Evolutionary conservation across 2,113 vertebrate species (phyloP).

Genomic region (Spilogale gracilis): DNA sequence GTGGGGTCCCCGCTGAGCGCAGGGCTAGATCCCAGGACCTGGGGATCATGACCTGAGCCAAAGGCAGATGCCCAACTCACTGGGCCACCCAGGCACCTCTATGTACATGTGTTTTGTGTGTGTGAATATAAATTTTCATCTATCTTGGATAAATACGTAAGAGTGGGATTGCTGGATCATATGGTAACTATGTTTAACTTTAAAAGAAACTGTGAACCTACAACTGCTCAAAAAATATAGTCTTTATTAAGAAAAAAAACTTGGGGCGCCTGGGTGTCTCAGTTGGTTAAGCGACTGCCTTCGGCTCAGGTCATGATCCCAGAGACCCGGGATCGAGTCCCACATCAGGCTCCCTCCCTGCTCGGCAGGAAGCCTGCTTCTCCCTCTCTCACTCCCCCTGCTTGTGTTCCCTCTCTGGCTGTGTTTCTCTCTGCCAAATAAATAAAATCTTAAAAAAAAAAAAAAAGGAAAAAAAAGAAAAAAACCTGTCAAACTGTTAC

Average conservation of each 20-base stretch:
- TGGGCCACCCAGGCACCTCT: not conserved
- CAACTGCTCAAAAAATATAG: not conserved
- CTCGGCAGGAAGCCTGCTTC: too few species aligned
- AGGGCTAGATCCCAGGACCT: not conserved
- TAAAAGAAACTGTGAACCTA: slow-evolving; percentile 1
- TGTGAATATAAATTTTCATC: not conserved
- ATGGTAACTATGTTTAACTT: not conserved
- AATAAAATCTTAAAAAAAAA: too few species aligned
- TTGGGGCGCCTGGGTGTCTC: too few species aligned
- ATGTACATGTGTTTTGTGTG: slow-evolving; percentile 8
- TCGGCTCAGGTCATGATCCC: too few species aligned
- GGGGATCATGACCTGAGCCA: not conserved
- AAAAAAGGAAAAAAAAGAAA: too few species aligned
- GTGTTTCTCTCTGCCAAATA: too few species aligned
- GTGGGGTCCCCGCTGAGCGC: not conserved
- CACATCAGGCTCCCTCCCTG: too few species aligned
- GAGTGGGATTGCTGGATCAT: not conserved
- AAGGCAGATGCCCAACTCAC: not conserved
- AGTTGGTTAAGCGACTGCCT: too few species aligned
- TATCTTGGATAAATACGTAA: not conserved
- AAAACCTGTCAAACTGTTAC: not conserved
- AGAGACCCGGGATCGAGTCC: too few species aligned
- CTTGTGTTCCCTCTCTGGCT: too few species aligned
- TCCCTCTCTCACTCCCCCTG: too few species aligned
- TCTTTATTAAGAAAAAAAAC: not conserved